Percentiles rank a stretch among this genome's conserved stretches.
These are phyloP conservation scores for Rhinella marina DNA, from an alignment of 2,797 vertebrate genomes.

Conservation along the genomic window DNA sequence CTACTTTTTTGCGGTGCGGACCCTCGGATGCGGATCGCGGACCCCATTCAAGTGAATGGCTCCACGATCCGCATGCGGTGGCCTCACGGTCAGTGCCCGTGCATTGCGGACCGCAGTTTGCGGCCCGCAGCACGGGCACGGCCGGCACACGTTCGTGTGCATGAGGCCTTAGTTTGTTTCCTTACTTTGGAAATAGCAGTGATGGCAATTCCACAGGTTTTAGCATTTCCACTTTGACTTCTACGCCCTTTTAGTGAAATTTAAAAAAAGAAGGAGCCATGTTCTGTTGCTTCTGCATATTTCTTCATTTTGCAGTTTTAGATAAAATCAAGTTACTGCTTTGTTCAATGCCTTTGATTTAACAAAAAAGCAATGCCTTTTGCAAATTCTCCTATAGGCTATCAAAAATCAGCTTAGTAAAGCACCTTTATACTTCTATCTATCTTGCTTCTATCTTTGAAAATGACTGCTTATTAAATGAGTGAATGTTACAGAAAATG, in stretches of 20 bases:
- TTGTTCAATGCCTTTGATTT: constrained; percentile 47
- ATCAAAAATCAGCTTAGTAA: constrained; percentile 47
- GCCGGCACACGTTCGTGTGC: too few relatives aligned
- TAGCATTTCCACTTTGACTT: constrained; percentile 14
- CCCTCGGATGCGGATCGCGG: too few relatives aligned
- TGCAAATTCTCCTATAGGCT: constrained; percentile 54
- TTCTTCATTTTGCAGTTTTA: constrained; percentile 35
- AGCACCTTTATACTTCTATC: constrained; percentile 18
- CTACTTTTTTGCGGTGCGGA: too few relatives aligned
- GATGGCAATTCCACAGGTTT: neutral
- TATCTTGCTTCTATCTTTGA: constrained; percentile 36
- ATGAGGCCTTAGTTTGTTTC: too few relatives aligned
- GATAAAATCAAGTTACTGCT: constrained; percentile 34
- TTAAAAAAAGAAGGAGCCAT: neutral
- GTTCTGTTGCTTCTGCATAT: constrained; percentile 33
- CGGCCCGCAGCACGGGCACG: too few relatives aligned
- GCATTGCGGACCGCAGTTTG: too few relatives aligned
- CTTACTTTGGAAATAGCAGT: neutral
- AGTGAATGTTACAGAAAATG: constrained; percentile 30
- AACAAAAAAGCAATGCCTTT: constrained; percentile 41
- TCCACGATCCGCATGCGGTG: too few relatives aligned
- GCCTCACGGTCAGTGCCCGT: too few relatives aligned
- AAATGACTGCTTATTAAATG: constrained; percentile 43
- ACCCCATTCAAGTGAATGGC: too few relatives aligned
- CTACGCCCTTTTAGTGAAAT: neutral